A percentile compares a stretch with the other conserved stretches of the same genome.
Conservation (phyloP, 1,140 invertebrate species). For the Drosophila chauvacae region DNA sequence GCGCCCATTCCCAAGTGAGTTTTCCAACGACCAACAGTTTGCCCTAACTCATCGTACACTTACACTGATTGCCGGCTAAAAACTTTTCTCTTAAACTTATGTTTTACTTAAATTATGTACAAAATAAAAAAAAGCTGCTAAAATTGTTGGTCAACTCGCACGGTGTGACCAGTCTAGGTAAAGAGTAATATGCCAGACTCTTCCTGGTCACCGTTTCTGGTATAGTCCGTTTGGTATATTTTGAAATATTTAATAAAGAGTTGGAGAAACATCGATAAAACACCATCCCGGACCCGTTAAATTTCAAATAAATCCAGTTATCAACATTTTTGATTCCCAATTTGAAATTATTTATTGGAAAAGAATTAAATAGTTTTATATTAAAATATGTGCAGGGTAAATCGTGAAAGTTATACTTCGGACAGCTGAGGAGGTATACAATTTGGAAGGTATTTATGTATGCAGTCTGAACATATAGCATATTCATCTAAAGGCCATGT, state of each 20-base stretch:
- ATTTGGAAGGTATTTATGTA: no score
- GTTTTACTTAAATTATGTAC: conserved; percentile 16
- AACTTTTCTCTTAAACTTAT: conserved; percentile 11
- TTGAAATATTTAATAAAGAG: background rate
- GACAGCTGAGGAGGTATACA: no score
- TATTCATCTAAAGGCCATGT: no score
- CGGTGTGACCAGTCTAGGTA: background rate
- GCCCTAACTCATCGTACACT: background rate
- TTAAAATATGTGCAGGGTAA: no score
- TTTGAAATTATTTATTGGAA: no score
- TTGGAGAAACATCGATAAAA: no score
- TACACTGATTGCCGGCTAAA: conserved; percentile 12
- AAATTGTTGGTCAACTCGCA: conserved; percentile 5
- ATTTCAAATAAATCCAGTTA: no score
- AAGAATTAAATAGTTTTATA: no score
- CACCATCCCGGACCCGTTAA: no score
- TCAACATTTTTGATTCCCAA: no score
- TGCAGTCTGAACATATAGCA: no score
- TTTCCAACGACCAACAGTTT: background rate
- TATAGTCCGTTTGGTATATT: background rate
- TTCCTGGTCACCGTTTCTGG: background rate
- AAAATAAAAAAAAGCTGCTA: conserved; percentile 34
- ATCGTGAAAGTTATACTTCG: no score
- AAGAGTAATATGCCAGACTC: background rate
- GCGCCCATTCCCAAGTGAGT: background rate